Evolutionary conservation across 2,888 invertebrate species (phyloP).

Genomic region (Timandra comae): DNA sequence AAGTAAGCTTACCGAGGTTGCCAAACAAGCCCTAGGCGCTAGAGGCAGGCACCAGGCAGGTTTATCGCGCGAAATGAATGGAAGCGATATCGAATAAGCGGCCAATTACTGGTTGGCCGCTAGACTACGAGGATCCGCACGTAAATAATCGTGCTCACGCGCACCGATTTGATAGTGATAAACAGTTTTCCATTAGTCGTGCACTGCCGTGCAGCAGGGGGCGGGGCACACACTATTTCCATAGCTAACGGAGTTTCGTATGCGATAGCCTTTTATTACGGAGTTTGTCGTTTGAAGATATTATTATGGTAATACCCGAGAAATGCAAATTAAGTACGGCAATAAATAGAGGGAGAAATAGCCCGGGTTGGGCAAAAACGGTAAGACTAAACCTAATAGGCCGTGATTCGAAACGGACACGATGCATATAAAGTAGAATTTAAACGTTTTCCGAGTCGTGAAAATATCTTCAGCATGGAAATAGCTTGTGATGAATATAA

Average conservation of each 20-base stretch:
- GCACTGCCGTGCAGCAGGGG: constrained; percentile 29
- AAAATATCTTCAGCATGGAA: constrained; percentile 23
- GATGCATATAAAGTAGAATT: constrained; percentile 34
- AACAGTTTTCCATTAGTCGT: constrained; percentile 66
- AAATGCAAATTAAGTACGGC: constrained; percentile 62
- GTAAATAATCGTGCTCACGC: constrained; percentile 68
- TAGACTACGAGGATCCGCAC: constrained; percentile 53
- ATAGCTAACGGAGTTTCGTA: constrained; percentile 44
- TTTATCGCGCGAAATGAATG: constrained; percentile 70
- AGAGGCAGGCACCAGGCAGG: constrained; percentile 30
- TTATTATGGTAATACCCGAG: constrained; percentile 58
- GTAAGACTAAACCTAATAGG: constrained; percentile 37
- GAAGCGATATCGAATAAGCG: constrained; percentile 66
- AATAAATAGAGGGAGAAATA: constrained; percentile 55
- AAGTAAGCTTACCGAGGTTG: constrained; percentile 38
- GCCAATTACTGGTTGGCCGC: constrained; percentile 59
- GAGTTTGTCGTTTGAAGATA: constrained; percentile 57
- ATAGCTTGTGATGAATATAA: constrained; percentile 20
- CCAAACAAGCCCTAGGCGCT: constrained; percentile 36
- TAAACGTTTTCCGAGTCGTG: constrained; percentile 32
- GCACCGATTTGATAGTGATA: constrained; percentile 59
- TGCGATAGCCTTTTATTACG: constrained; percentile 54
- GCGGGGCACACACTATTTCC: constrained; percentile 43
- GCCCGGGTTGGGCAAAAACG: constrained; percentile 41
- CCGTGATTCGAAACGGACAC: constrained; percentile 39